These are phyloP conservation scores for Okamejei kenojei DNA, from an alignment of 2,797 vertebrate genomes.

Conservation along the genomic window DNA sequence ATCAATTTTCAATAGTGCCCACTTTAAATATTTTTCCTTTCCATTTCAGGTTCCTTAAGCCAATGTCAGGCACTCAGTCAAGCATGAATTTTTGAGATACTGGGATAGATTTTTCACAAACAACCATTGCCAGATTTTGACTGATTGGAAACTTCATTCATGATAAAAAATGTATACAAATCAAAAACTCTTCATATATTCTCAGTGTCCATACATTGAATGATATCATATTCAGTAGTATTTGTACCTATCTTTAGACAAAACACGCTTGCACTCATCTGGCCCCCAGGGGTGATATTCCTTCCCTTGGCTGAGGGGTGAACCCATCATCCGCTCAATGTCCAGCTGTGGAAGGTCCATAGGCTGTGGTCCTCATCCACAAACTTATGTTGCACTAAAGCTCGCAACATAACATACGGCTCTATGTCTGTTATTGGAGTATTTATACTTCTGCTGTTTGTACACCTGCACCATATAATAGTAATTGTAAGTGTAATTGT, in stretches of 20 bases:
- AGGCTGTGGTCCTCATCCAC: too few relatives aligned
- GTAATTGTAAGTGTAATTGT: neutral
- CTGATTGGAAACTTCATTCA: neutral
- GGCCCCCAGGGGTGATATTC: too few relatives aligned
- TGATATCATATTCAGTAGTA: too few relatives aligned
- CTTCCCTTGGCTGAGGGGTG: too few relatives aligned
- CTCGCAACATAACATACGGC: neutral
- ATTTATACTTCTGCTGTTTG: neutral
- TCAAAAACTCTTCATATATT: too few relatives aligned
- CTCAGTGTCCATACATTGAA: too few relatives aligned
- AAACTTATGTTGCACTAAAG: neutral
- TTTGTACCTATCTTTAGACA: too few relatives aligned
- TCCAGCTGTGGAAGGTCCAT: too few relatives aligned
- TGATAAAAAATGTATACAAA: too few relatives aligned
- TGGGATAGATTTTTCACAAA: neutral
- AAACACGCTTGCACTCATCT: too few relatives aligned
- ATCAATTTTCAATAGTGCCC: neutral
- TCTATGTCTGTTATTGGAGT: neutral
- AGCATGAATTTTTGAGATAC: neutral
- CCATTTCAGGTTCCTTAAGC: neutral
- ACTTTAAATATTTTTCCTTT: neutral
- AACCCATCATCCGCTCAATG: too few relatives aligned
- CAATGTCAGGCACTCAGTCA: neutral
- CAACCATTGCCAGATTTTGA: neutral
- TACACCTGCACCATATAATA: neutral